Evolutionary conservation across 2,888 invertebrate genomes (phyloP).

Genomic region (Zygothrica quintamaculata): DNA sequence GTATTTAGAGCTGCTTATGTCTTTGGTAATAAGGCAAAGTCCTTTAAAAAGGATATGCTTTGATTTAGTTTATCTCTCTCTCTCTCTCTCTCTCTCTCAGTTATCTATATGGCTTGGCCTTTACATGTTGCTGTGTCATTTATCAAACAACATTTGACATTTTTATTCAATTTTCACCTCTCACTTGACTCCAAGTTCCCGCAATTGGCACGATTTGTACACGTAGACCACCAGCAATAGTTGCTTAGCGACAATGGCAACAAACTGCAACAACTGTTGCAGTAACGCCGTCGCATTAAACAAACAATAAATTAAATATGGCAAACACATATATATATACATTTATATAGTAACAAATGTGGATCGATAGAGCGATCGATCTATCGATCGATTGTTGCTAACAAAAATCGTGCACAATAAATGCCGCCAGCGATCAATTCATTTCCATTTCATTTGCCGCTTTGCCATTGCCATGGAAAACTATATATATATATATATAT

Average conservation of each 20-base stretch:
- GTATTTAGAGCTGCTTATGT: no score
- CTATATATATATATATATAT: no score
- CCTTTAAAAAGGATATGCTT: no score
- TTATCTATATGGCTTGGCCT: no score
- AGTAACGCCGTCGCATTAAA: conserved; percentile 43
- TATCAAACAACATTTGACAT: conserved; percentile 8
- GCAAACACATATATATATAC: conserved; percentile 56
- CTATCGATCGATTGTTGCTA: conserved; percentile 23
- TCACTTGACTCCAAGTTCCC: conserved; percentile 25
- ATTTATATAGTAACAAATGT: no score
- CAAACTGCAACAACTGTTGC: conserved; percentile 45
- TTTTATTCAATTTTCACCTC: conserved; percentile 39
- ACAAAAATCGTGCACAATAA: conserved; percentile 71
- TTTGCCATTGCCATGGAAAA: conserved; percentile 68
- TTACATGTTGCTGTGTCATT: no score
- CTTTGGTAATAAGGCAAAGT: no score
- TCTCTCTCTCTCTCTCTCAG: no score
- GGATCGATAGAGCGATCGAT: conserved; percentile 68
- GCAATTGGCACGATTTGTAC: conserved; percentile 3
- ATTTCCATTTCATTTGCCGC: conserved; percentile 72
- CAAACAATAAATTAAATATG: conserved; percentile 67
- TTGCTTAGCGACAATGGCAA: conserved; percentile 7
- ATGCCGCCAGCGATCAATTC: conserved; percentile 68
- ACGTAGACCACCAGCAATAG: conserved; percentile 20
- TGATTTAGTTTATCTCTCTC: no score